A percentile compares a stretch with the other conserved stretches of the same genome.
phyloP scores from a whole-genome alignment of 2,113 vertebrate genomes.

The Tretioscincus oriximinensis region DNA sequence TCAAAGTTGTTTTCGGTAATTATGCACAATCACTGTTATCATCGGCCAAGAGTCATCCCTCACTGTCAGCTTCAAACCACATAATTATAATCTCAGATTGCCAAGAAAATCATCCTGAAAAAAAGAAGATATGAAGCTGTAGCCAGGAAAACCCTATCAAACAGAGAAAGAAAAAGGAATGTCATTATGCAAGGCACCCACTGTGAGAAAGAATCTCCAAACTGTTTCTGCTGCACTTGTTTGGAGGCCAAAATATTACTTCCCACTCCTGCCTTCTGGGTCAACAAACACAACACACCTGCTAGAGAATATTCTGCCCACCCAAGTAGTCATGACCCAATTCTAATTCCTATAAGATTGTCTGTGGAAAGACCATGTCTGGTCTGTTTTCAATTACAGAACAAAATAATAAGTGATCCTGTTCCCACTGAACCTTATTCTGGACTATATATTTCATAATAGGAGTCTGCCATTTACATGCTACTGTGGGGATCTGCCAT shows the following conservation, averaged over 20 bases:
- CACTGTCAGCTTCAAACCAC: conserved; percentile 52
- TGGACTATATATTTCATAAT: too few relatives aligned
- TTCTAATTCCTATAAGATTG: too few relatives aligned
- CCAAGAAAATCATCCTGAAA: conserved; percentile 59
- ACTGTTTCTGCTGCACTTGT: neutral
- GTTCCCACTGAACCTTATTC: too few relatives aligned
- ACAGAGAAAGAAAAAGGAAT: neutral
- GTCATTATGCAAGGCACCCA: conserved; percentile 1
- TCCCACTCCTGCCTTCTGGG: neutral
- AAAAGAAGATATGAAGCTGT: conserved; percentile 26
- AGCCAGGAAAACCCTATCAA: conserved; percentile 29
- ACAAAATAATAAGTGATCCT: neutral
- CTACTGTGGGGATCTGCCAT: too few relatives aligned
- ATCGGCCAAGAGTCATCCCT: conserved; percentile 62
- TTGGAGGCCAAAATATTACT: neutral
- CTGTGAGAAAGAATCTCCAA: neutral
- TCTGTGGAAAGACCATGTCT: neutral
- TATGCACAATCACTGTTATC: conserved; percentile 68
- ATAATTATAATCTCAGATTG: conserved; percentile 46
- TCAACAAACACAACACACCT: fast-evolving
- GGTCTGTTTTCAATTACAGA: neutral
- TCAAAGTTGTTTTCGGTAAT: conserved; percentile 73
- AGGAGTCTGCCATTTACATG: too few relatives aligned
- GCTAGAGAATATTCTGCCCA: neutral
- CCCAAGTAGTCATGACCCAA: conserved; percentile 4